Base-by-base conservation (phyloP, 2,888 invertebrate genomes). In the Phlogophora meticulosa region DNA sequence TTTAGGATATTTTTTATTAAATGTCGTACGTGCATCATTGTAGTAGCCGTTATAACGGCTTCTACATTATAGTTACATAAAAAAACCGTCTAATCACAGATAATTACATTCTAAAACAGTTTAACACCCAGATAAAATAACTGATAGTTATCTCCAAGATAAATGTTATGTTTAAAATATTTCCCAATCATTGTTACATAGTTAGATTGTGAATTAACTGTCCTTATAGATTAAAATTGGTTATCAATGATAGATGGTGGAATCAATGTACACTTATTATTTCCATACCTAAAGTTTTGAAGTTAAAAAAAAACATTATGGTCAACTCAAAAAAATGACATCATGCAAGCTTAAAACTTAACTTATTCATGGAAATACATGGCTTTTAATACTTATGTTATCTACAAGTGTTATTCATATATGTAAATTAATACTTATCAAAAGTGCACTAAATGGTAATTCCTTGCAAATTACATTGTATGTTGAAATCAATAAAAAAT, bases 51-150 rank as follows among this genome's bases (percentile, higher is more conserved):
- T 58, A 45, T 20, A 38, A 46, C 1, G 24, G 49, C 13, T 32
- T 32, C 15, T 17, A 32, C 72, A 61, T 49, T 64, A 63, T 56
- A 28, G 42, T 59, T 62, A 72, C 72, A 56, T 53, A 62, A 56
- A 75, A 49, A 28, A 28, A 58, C 42, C n/a, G 38, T 52, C 1
- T 77, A 72, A 76, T 76, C 72, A 36, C 15, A 72, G 72, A 77
- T 75, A 72, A 75, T 77, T 59, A 77, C 61, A 62, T 59, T 65
- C 46, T 72, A 76, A 58, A 67, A 67, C 76, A 56, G 61, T 77
- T 77, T 48, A 76, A 76, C 72, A 75, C 62, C 55, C 4, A 72
- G 75, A 76, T 76, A 77, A 72, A 49, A 24, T 77, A 56, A 72
- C 24, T 67, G 75, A 76, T 76, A 62, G 48, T 62, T 72, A 75